A percentile compares a stretch with the other conserved stretches of the same genome.
phyloP scores from a whole-genome alignment of 1,140 invertebrate genomes.

The Polypedilum vanderplanki region DNA sequence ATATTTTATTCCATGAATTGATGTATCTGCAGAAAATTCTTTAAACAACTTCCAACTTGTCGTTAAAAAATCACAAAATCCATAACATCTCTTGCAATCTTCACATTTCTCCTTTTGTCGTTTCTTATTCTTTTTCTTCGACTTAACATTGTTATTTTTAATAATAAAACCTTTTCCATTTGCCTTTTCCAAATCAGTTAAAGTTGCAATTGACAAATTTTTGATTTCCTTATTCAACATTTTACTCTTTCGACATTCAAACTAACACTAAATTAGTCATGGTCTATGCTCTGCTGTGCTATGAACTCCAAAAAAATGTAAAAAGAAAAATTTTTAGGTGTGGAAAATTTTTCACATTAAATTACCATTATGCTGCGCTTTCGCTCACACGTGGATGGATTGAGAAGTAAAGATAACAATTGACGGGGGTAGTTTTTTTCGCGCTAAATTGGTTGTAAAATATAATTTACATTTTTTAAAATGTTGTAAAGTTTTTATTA shows the following conservation, averaged over 20 bases:
- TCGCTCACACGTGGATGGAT: neutral
- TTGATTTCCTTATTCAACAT: neutral
- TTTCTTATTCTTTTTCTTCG: neutral
- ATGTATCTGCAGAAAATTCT: neutral
- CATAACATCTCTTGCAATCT: neutral
- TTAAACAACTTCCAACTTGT: neutral
- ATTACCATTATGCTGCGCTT: neutral
- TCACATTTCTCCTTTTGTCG: neutral
- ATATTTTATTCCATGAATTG: constrained; percentile 7
- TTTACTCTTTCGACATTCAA: neutral
- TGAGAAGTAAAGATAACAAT: too few species aligned
- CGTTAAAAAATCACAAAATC: neutral
- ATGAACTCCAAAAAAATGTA: neutral
- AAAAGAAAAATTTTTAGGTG: neutral
- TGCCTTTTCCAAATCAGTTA: neutral
- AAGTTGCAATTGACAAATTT: neutral
- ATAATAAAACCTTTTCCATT: neutral
- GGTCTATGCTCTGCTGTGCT: neutral
- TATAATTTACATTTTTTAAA: too few species aligned
- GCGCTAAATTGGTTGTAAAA: too few species aligned
- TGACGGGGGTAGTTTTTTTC: too few species aligned
- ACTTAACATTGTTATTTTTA: neutral
- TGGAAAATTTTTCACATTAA: neutral
- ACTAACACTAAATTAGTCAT: neutral
- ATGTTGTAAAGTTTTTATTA: too few species aligned